Base-by-base conservation (phyloP, 2,113 vertebrate genomes). In the Thalassarche chlororhynchos region DNA sequence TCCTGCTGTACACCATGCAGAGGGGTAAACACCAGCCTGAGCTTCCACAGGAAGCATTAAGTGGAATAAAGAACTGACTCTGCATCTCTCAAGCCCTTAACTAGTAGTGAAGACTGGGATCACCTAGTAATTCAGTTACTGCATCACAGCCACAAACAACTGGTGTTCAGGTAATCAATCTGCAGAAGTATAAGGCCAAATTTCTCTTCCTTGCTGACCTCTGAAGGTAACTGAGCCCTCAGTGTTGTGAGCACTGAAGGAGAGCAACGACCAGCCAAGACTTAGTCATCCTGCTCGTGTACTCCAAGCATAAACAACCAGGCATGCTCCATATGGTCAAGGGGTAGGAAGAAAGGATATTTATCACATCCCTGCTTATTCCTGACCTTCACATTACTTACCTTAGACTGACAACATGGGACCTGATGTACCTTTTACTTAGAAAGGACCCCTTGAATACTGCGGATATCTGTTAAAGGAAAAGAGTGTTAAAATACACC, bases 351-450 rank as follows among this genome's bases (percentile, higher is more conserved):
- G 25, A 84, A 66, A 87, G 36, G 17, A 10, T 36, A 75, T 89
- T 92, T 74, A 58, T 58, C 36, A 69, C 31, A 69, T 20, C 36
- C 8, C 15, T 70, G 12, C 13, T 84, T 76, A 51, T 82, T 94
- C 19, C 32, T 26, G 17, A 76, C 36, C 20, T 92, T 84, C 29
- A 40, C 21, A 42, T 87, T 65, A 79, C 97, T 83, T 98, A 98
- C 98, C 97, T 98, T 75, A 98, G 62, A 60, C 72, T 97, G 86
- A 98, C 81, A 78, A 97, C 98, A 6, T 98, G 96, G 61, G 97
- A 97, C 17, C 88, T 97, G 93, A 98, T 82, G 64, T 97, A 98
- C 49, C 94, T 94, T 71, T 71, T 95, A 36, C 90, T 97, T 90
- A 98, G 96, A 87, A 76, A 95, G 83, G 98, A 98, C 20, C 49